These are phyloP conservation scores for Aricia agestis DNA, from an alignment of 1,140 invertebrate species.

Conservation along the genomic window DNA sequence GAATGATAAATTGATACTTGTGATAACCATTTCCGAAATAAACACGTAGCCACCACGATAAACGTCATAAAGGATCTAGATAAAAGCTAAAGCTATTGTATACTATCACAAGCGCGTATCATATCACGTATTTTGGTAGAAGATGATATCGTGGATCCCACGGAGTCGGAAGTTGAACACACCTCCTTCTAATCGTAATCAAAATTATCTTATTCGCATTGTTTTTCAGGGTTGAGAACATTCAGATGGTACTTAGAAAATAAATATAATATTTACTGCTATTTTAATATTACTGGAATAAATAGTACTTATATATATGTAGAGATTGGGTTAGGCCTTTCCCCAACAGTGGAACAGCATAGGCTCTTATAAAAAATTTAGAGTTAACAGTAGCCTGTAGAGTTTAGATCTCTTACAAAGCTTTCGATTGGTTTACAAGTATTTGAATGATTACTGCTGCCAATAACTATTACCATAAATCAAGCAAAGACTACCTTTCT, in stretches of 20 bases:
- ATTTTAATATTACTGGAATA: background rate
- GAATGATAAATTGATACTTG: background rate
- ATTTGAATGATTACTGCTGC: no score
- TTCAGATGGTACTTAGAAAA: background rate
- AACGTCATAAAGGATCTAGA: background rate
- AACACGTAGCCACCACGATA: background rate
- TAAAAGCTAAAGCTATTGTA: background rate
- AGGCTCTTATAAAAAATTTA: no score
- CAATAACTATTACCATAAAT: no score
- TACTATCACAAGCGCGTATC: background rate
- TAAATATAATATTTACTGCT: background rate
- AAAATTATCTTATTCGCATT: background rate
- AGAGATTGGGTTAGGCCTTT: no score
- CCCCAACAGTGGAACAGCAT: no score
- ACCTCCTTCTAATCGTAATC: background rate
- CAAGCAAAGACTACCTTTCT: no score
- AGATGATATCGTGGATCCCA: background rate
- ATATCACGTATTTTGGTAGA: slow-evolving; percentile 8
- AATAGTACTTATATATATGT: background rate
- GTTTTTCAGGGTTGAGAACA: background rate
- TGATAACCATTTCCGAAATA: background rate
- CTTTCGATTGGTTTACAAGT: no score
- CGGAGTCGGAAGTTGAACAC: background rate
- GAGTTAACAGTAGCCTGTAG: no score
- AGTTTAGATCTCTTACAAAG: no score